A percentile compares a stretch with the other conserved stretches of the same genome.
Conservation (phyloP, 2,888 invertebrate genomes). For the Epirrhoe tristata region DNA sequence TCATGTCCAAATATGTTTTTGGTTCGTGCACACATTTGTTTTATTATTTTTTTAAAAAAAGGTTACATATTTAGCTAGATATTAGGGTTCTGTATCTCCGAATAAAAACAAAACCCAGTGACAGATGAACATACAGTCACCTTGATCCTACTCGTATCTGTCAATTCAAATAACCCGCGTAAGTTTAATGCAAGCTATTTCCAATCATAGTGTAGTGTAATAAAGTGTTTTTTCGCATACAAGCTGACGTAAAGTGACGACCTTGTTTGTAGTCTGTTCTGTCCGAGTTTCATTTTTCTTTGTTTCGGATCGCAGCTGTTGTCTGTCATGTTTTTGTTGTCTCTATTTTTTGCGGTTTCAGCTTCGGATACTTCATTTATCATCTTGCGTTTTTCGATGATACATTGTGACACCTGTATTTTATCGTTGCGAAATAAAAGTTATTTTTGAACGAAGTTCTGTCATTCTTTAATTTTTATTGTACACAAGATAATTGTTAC, state of each 20-base stretch:
- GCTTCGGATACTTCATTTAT: conserved; percentile 35
- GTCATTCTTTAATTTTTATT: not conserved
- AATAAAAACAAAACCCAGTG: too few relatives aligned
- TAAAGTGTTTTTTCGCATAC: conserved; percentile 4
- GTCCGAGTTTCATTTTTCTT: conserved; percentile 47
- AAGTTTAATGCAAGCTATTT: not conserved
- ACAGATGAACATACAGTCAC: too few relatives aligned
- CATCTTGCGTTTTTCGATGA: conserved; percentile 8
- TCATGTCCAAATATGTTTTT: too few relatives aligned
- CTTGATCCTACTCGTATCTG: too few relatives aligned
- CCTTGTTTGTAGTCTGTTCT: conserved; percentile 35
- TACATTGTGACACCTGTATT: not conserved
- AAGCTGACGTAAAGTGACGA: conserved; percentile 3
- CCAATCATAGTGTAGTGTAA: not conserved
- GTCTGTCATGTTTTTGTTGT: conserved; percentile 44
- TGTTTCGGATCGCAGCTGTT: conserved; percentile 47
- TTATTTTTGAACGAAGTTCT: not conserved
- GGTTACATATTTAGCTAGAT: too few relatives aligned
- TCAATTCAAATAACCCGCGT: too few relatives aligned
- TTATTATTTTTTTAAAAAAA: too few relatives aligned
- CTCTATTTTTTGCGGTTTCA: conserved; percentile 35
- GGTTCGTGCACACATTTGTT: too few relatives aligned
- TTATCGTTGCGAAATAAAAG: not conserved
- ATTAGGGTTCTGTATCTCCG: too few relatives aligned
- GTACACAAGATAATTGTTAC: too few relatives aligned